Evolutionary conservation across 1,140 invertebrate species (phyloP), one percentile per base, ranked within the genome.

Genomic region (Pseudomyrmex concolor): DNA sequence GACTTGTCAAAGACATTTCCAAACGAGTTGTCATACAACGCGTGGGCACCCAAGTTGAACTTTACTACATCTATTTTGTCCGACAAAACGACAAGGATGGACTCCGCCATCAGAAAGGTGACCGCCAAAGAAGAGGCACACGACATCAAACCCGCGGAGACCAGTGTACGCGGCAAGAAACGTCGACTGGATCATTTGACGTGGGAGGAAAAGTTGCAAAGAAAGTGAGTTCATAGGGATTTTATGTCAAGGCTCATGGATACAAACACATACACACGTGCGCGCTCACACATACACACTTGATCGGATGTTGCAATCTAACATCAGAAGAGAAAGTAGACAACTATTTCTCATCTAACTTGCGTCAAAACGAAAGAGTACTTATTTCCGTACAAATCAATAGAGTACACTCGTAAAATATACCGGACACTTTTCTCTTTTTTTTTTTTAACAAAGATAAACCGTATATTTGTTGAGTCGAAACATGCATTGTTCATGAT

Each of bases 161-260:
- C 55, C 2, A 86, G 89, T 45, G 72, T 85, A 0, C 87, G 95
- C 80, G 94, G 95, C 3, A 96, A 97, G 88, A 97, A 97, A 91
- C 94, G 97, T 54, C 95, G 97, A 19, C 93, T 97, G 80, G 97
- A 97, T 92, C 97, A 97, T 93, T 92, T 97, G 2, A 95, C 96
- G 43, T 97, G 96, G 96, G 97, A 97, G 91, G 97, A 97, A 93
- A 97, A 97, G 92, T 94, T 97, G 80, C 96, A 97, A 91, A 95
- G 97, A 91, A 97, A 97, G 97, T 97, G 95, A 95, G 97, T 96
- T 96, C 25, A 51, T 17, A 51, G 17, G 13, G 50, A 51, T 51
- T 51, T 13, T 43, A 9, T 13, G n/a, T 7, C 17, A 12, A 0
- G 19, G 13, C 12, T 25, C 17, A 19, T 9, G 22, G 8, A 10